A percentile compares a stretch with the other conserved stretches of the same genome.
phyloP scores from a whole-genome alignment of 2,888 invertebrate genomes.

The Himalopsyche tibetana region DNA sequence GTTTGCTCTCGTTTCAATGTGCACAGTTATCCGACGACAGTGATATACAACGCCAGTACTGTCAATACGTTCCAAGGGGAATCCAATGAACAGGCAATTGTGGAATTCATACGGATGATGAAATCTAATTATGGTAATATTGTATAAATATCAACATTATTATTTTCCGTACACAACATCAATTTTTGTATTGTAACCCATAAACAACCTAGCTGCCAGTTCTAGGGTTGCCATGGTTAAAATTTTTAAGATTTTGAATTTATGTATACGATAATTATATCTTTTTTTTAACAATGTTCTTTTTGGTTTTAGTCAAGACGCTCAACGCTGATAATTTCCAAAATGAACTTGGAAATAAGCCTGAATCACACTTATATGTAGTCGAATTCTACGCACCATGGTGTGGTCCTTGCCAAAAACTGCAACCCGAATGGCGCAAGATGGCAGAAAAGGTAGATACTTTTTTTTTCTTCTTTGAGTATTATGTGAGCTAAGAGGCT shows the following conservation, averaged over 20 bases:
- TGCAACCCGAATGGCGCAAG: constrained; percentile 82
- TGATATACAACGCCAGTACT: constrained; percentile 79
- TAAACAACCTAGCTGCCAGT: too few relatives aligned
- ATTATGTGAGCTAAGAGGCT: too few relatives aligned
- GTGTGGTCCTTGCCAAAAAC: constrained; percentile 85
- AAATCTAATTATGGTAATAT: constrained; percentile 74
- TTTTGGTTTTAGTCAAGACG: constrained; percentile 60
- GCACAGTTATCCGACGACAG: constrained; percentile 82
- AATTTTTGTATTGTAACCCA: too few relatives aligned
- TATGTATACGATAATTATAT: not conserved
- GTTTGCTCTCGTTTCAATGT: constrained; percentile 80
- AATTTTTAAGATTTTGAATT: too few relatives aligned
- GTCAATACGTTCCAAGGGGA: constrained; percentile 78
- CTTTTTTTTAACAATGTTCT: constrained; percentile 55
- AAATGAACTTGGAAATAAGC: constrained; percentile 75
- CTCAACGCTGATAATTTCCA: constrained; percentile 78
- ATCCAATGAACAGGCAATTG: constrained; percentile 78
- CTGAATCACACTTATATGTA: constrained; percentile 78
- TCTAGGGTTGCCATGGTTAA: too few relatives aligned
- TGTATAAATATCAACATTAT: constrained; percentile 37
- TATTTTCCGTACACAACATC: too few relatives aligned
- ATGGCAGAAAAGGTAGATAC: constrained; percentile 77
- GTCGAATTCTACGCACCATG: constrained; percentile 86
- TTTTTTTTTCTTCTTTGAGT: too few relatives aligned
- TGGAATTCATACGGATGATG: constrained; percentile 81